Conservation (phyloP, 2,888 invertebrate species). For the Macaria liturata region DNA sequence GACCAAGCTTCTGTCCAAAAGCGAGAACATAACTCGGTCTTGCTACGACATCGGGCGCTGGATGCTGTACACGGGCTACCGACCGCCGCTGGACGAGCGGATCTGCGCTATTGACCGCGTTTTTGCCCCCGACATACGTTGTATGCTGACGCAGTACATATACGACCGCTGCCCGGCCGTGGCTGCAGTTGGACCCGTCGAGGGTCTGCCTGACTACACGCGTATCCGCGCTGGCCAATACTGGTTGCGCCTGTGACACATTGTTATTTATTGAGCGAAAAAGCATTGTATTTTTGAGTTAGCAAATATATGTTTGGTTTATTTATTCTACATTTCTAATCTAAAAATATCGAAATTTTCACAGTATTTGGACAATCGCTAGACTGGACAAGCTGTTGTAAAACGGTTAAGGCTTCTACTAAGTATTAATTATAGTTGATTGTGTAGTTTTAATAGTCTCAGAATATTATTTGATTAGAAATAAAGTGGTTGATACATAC, state of each 20-base stretch:
- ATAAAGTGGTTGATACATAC: too few relatives aligned
- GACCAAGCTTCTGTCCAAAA: conserved; percentile 94
- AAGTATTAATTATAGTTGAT: too few relatives aligned
- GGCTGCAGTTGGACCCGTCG: conserved; percentile 94
- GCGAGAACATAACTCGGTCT: conserved; percentile 94
- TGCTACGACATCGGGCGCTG: conserved; percentile 98
- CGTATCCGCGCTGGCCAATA: conserved; percentile 91
- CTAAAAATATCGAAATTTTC: too few relatives aligned
- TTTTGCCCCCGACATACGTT: conserved; percentile 86
- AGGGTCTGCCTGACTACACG: conserved; percentile 92
- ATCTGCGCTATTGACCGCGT: conserved; percentile 93
- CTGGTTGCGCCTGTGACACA: conserved; percentile 83
- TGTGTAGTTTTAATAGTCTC: too few relatives aligned
- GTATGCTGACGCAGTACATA: conserved; percentile 91
- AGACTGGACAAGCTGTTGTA: too few relatives aligned
- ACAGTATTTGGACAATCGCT: too few relatives aligned
- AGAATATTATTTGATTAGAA: too few relatives aligned
- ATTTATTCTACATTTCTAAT: too few relatives aligned
- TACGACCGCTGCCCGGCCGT: conserved; percentile 96
- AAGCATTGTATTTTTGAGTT: too few relatives aligned
- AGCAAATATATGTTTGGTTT: too few relatives aligned
- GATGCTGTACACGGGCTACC: conserved; percentile 93
- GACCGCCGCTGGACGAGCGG: conserved; percentile 93
- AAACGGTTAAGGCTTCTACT: too few relatives aligned
- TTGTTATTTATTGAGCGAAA: too few relatives aligned